These are phyloP conservation scores for Meganola albula DNA, from an alignment of 2,888 invertebrate genomes.

Conservation along the genomic window DNA sequence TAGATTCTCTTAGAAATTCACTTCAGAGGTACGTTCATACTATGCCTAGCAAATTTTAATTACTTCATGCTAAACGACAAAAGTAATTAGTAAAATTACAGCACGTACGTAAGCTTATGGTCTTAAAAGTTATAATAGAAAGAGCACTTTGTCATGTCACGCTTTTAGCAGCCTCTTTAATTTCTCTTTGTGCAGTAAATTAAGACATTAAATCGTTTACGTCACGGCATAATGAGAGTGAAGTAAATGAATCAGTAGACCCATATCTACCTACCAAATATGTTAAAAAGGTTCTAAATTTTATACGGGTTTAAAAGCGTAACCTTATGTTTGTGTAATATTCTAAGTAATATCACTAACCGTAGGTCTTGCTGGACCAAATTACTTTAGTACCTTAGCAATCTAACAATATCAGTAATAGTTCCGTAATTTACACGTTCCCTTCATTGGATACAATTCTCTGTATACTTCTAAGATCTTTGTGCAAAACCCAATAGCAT, in stretches of 20 bases:
- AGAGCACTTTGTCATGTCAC: constrained; percentile 72
- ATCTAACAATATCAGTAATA: no score
- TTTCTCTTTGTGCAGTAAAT: constrained; percentile 73
- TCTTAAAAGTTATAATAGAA: constrained; percentile 70
- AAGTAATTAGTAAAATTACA: constrained; percentile 66
- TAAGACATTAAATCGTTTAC: constrained; percentile 73
- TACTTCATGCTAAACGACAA: constrained; percentile 36
- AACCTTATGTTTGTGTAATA: no score
- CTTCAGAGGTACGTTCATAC: no score
- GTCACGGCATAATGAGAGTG: constrained; percentile 53
- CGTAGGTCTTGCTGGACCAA: no score
- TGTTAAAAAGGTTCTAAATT: constrained; percentile 38
- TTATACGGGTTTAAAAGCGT: constrained; percentile 10
- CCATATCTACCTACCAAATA: constrained; percentile 25
- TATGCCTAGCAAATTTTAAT: constrained; percentile 26
- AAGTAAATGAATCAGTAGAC: constrained; percentile 45
- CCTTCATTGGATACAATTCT: no score
- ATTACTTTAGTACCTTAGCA: no score
- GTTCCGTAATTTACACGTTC: no score
- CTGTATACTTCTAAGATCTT: no score
- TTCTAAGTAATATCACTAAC: no score
- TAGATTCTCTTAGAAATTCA: no score
- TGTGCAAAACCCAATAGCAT: no score
- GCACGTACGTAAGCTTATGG: constrained; percentile 58
- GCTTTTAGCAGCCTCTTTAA: constrained; percentile 73